phyloP scores from a whole-genome alignment of 1,140 invertebrate genomes.

The Pseudoatta argentina region DNA sequence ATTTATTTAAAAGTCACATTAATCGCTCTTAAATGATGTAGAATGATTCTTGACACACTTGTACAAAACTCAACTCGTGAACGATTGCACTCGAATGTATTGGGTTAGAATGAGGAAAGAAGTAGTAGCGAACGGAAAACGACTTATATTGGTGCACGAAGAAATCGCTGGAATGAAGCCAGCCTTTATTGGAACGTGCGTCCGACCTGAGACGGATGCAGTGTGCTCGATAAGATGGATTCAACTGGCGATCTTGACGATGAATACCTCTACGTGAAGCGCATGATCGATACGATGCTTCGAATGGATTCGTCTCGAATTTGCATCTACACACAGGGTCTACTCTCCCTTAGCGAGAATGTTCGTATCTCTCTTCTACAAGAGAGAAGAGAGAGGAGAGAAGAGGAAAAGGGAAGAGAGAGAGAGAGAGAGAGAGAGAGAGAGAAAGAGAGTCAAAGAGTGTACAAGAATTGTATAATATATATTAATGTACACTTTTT shows the following conservation, averaged over 20 bases:
- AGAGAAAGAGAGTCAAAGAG: neutral
- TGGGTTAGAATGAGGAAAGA: neutral
- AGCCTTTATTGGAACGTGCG: conserved; percentile 52
- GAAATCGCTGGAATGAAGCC: conserved; percentile 58
- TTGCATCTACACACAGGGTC: conserved; percentile 36
- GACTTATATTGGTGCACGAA: conserved; percentile 42
- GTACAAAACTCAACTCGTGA: neutral
- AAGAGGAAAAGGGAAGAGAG: neutral
- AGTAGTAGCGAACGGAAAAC: neutral
- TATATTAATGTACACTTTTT: neutral
- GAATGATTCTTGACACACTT: neutral
- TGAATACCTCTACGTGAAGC: conserved; percentile 32
- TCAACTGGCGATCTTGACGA: conserved; percentile 16
- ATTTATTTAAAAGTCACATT: neutral
- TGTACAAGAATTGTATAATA: conserved; percentile 30
- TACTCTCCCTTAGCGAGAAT: conserved; percentile 20
- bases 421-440: neutral
- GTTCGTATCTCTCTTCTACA: neutral
- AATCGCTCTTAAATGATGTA: neutral
- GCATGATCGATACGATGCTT: conserved; percentile 20
- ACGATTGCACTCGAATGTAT: neutral
- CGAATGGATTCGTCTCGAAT: conserved; percentile 26
- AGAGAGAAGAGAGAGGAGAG: neutral
- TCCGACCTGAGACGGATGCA: conserved; percentile 48
- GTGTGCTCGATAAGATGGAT: conserved; percentile 37